These are phyloP conservation scores for Celastrina argiolus DNA, from an alignment of 2,888 invertebrate species.

Conservation along the genomic window DNA sequence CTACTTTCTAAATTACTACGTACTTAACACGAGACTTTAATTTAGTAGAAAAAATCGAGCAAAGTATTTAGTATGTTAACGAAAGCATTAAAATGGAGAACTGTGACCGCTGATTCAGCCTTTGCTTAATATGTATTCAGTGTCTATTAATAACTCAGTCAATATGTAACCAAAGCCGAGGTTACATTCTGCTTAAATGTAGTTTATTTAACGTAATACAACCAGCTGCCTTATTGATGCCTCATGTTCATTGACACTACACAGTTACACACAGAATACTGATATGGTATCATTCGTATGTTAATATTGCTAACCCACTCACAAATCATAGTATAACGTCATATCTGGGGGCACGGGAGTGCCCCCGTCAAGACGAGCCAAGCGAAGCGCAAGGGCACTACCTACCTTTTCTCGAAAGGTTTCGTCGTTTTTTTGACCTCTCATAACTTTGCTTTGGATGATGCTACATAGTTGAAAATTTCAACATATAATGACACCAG, in stretches of 20 bases:
- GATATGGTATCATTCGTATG: neutral
- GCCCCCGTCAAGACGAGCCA: no score
- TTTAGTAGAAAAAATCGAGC: neutral
- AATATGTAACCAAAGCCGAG: slow-evolving; percentile 62
- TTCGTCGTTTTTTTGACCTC: no score
- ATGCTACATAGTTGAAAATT: no score
- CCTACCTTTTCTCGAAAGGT: no score
- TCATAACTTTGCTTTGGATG: no score
- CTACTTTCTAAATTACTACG: neutral
- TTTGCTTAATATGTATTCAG: slow-evolving; percentile 47
- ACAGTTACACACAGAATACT: neutral
- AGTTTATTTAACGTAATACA: slow-evolving; percentile 33
- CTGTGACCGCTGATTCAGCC: slow-evolving; percentile 43
- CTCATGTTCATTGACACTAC: slow-evolving; percentile 14
- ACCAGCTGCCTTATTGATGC: slow-evolving; percentile 17
- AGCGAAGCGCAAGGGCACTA: no score
- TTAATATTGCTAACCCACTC: neutral
- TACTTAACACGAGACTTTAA: neutral
- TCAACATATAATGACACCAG: no score
- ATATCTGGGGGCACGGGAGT: no score
- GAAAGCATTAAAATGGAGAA: slow-evolving; percentile 24
- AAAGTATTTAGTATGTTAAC: neutral
- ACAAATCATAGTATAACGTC: neutral
- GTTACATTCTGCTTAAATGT: slow-evolving; percentile 53
- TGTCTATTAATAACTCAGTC: slow-evolving; percentile 57